These are phyloP conservation scores for Cirrhinus mrigala DNA, from an alignment of 2,797 vertebrate species.

Conservation along the genomic window DNA sequence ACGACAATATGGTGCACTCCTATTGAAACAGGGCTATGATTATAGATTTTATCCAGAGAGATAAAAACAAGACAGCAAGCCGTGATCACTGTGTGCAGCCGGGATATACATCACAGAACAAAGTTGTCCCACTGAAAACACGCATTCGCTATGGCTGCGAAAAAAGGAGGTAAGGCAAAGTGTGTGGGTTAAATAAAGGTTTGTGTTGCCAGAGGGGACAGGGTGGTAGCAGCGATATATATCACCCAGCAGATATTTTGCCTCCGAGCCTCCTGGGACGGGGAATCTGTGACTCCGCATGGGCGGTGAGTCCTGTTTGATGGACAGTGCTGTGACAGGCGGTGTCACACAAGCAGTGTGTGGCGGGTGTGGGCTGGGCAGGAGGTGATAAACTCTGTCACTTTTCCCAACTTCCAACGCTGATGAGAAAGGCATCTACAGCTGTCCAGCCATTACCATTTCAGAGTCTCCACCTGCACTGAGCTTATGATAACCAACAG, in stretches of 20 bases:
- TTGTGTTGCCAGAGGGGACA: slow-evolving; percentile 47
- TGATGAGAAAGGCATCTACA: slow-evolving; percentile 50
- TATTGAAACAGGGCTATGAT: slow-evolving; percentile 11
- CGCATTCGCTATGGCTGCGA: slow-evolving; percentile 57
- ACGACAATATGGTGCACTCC: slow-evolving; percentile 3
- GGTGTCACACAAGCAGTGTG: slow-evolving; percentile 70
- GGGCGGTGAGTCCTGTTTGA: slow-evolving; percentile 57
- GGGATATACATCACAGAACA: slow-evolving; percentile 57
- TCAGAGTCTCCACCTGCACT: slow-evolving; percentile 66
- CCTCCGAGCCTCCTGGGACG: slow-evolving; percentile 50
- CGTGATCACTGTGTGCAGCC: slow-evolving; percentile 29
- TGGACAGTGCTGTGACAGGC: slow-evolving; percentile 74
- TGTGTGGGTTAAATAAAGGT: slow-evolving; percentile 47
- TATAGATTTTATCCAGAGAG: slow-evolving; percentile 40
- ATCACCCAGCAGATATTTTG: slow-evolving; percentile 48
- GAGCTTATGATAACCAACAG: slow-evolving; percentile 69
- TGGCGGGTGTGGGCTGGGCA: slow-evolving; percentile 64
- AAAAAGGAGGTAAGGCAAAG: slow-evolving; percentile 19
- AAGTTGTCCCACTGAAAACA: slow-evolving; percentile 61
- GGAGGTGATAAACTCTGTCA: slow-evolving; percentile 72
- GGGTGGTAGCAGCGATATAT: slow-evolving; percentile 38
- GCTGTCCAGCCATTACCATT: slow-evolving; percentile 68
- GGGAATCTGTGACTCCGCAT: slow-evolving; percentile 52
- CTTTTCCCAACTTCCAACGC: slow-evolving; percentile 60
- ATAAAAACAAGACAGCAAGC: slow-evolving; percentile 36